A percentile compares a stretch with the other conserved stretches of the same genome.
These are phyloP conservation scores for Chelon auratus DNA, from an alignment of 2,797 vertebrate genomes.

Conservation along the genomic window DNA sequence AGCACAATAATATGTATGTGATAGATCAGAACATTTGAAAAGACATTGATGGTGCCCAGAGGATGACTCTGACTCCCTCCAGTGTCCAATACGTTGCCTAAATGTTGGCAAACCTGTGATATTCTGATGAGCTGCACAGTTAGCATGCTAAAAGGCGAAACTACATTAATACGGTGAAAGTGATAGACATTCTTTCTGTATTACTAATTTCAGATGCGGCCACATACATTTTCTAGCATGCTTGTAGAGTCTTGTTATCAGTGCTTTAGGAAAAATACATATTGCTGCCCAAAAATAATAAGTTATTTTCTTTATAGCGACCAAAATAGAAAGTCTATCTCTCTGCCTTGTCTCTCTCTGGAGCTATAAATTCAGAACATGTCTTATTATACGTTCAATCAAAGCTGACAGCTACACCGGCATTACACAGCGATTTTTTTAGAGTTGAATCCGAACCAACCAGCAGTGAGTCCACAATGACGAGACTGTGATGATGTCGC, in stretches of 20 bases:
- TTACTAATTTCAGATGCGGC: too few species aligned
- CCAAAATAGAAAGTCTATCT: conserved; percentile 30
- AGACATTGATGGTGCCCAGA: conserved; percentile 1
- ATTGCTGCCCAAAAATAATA: not conserved
- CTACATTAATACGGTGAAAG: not conserved
- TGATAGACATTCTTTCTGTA: not conserved
- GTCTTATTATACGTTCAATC: conserved; percentile 59
- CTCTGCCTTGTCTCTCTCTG: conserved; percentile 34
- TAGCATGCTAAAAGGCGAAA: not conserved
- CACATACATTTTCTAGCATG: too few species aligned
- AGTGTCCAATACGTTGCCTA: not conserved
- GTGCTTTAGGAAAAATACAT: not conserved
- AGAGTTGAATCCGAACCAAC: conserved; percentile 49
- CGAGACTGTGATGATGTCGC: not conserved
- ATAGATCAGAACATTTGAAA: not conserved
- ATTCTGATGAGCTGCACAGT: not conserved
- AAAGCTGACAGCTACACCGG: conserved; percentile 59
- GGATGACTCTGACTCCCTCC: not conserved
- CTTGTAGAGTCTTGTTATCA: not conserved
- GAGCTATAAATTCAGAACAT: conserved; percentile 44
- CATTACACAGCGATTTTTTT: conserved; percentile 48
- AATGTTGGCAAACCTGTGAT: not conserved
- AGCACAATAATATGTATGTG: too few species aligned
- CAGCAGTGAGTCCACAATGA: conserved; percentile 41
- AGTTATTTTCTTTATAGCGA: conserved; percentile 24